A percentile compares a stretch with the other conserved stretches of the same genome.
These are phyloP conservation scores for Lasiurus borealis DNA, from an alignment of 2,113 vertebrate genomes.

Conservation along the genomic window DNA sequence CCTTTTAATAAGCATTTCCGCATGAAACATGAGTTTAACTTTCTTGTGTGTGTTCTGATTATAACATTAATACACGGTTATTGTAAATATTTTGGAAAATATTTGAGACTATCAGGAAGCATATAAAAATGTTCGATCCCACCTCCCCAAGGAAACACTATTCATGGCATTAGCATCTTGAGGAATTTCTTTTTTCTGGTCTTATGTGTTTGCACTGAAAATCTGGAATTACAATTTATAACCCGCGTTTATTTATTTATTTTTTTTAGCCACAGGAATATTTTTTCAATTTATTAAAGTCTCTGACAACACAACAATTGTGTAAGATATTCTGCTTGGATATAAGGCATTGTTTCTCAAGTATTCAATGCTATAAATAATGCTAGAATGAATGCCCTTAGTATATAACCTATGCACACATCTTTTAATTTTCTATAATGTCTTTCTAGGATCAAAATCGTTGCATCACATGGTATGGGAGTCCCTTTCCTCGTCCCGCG, in stretches of 20 bases:
- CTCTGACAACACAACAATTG: background rate
- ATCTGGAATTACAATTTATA: conserved; percentile 3
- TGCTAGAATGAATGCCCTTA: background rate
- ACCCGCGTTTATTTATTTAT: background rate
- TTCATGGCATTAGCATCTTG: background rate
- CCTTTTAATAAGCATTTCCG: conserved; percentile 22
- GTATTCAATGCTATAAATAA: conserved; percentile 7
- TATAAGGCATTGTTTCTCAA: background rate
- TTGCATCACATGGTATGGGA: too few species aligned
- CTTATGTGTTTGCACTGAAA: background rate
- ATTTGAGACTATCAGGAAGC: background rate
- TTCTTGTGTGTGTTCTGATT: background rate
- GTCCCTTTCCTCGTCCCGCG: too few species aligned
- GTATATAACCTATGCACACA: background rate
- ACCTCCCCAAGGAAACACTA: too few species aligned
- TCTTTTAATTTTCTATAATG: conserved; percentile 40
- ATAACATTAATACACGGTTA: background rate
- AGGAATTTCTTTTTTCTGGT: background rate
- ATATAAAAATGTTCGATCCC: conserved; percentile 15
- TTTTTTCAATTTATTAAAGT: conserved; percentile 32
- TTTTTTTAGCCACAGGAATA: background rate
- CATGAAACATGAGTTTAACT: background rate
- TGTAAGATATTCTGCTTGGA: background rate
- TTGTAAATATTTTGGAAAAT: conserved; percentile 52
- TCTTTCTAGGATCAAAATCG: background rate